These are phyloP conservation scores for Augiades crinisus DNA, from an alignment of 2,888 invertebrate genomes.

Conservation along the genomic window DNA sequence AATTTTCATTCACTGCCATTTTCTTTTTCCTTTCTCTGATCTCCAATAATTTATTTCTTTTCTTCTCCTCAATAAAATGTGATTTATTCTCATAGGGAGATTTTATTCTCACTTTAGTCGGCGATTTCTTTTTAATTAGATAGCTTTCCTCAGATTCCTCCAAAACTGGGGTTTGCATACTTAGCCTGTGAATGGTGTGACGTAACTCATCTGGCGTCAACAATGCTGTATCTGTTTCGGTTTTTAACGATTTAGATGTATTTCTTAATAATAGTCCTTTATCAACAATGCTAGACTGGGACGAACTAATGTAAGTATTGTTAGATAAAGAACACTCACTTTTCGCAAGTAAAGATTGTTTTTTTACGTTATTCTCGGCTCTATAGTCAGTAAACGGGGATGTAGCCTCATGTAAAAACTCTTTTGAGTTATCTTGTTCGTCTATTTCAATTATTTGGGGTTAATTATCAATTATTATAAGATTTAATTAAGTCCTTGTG, in stretches of 20 bases:
- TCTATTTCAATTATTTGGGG: conserved; percentile 25
- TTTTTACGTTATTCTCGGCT: neutral
- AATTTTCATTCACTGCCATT: conserved; percentile 54
- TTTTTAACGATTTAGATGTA: conserved; percentile 16
- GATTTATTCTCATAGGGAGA: conserved; percentile 72
- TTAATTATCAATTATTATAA: conserved; percentile 5
- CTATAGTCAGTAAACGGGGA: neutral
- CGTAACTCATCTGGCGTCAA: conserved; percentile 47
- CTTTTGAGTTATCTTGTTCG: neutral
- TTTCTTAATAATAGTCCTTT: neutral
- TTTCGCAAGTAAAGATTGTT: neutral
- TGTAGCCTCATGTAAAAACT: neutral
- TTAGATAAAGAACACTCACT: neutral
- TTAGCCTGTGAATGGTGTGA: conserved; percentile 49
- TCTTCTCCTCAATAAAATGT: conserved; percentile 59
- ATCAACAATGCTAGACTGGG: neutral
- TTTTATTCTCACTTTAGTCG: conserved; percentile 55
- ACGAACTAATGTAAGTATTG: neutral
- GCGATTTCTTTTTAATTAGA: conserved; percentile 50
- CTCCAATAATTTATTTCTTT: conserved; percentile 62
- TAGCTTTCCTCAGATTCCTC: conserved; percentile 51
- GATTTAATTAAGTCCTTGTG: no score
- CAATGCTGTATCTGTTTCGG: conserved; percentile 37
- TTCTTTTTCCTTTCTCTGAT: conserved; percentile 63
- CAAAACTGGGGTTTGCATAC: conserved; percentile 44